Base-by-base conservation (phyloP, 2,888 invertebrate genomes). In the Spodoptera littoralis region DNA sequence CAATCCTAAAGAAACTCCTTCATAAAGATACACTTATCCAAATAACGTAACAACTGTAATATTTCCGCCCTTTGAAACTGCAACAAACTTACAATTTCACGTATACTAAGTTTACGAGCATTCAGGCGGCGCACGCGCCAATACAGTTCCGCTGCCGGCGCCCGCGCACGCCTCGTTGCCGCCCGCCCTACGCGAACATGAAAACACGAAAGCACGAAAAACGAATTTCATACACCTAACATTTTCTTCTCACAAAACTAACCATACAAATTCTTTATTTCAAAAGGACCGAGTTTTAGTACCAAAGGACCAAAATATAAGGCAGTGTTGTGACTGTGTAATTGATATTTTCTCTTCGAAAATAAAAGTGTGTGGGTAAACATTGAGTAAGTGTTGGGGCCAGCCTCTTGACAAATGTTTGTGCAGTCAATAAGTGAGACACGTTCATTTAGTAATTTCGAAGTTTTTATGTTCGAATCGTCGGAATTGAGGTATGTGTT, bases 111-210 rank as follows among this genome's bases (percentile, higher is more conserved):
- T 89, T 88, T 84, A 86, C 77, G 86, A 76, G 83, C 83, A 79
- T 83, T 85, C 84, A 82, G 73, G 79, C 80, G 79, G 80, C 80
- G 85, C 80, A 75, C 75, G 83, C 82, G 84, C 90, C 89, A 92
- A 93, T 88, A 86, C 85, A 80, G 90, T 83, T 85, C 80, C 84
- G 92, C 82, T 84, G 78, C 79, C 92, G 91, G 88, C 92, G 92
- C 87, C 85, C 86, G 90, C 93, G 93, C 94, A 93, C 93, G 93
- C 84, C 82, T 91, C 84, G 80, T 74, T 82, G 86, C 93, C 94
- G 93, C 93, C 94, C 94, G 93, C 93, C 94, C 91, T 83, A 89
- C 76, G 76, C 81, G 72, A 70, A 76, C 52, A 65, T 65, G 72
- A 71, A 70, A 70, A 51, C 60, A 51, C 62, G 65, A 52, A 60